Conservation (phyloP, 2,888 invertebrate species). For the Machimus rusticus region DNA sequence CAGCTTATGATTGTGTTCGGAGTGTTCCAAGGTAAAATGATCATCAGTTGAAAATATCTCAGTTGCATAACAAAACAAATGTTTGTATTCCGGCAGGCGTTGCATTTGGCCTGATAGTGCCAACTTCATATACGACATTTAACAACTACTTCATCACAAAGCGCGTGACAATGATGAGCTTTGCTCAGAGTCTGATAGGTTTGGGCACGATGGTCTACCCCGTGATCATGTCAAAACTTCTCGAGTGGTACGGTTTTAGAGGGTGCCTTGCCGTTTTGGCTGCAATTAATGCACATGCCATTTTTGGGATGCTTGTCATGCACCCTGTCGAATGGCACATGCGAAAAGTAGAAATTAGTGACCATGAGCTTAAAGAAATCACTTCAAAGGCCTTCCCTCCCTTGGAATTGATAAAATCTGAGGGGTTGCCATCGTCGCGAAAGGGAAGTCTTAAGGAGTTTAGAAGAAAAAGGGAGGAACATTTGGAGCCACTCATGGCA, state of each 20-base stretch:
- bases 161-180: slow-evolving; percentile 76
- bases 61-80: slow-evolving; percentile 42
- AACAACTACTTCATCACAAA: slow-evolving; percentile 77
- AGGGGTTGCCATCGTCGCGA: background rate
- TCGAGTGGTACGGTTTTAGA: slow-evolving; percentile 72
- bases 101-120: slow-evolving; percentile 77
- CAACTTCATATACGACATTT: slow-evolving; percentile 76
- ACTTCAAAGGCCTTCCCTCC: slow-evolving; percentile 23
- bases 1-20: slow-evolving; percentile 73
- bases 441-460: background rate
- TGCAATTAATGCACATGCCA: slow-evolving; percentile 71
- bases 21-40: slow-evolving; percentile 67
- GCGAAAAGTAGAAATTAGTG: slow-evolving; percentile 63
- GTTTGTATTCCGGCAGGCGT: slow-evolving; percentile 64
- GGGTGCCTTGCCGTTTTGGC: slow-evolving; percentile 74
- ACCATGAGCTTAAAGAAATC: slow-evolving; percentile 54
- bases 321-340: slow-evolving; percentile 79
- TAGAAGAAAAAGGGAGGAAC: background rate
- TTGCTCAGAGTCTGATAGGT: slow-evolving; percentile 76
- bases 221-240: slow-evolving; percentile 68
- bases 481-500: slow-evolving; percentile 43
- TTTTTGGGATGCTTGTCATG: slow-evolving; percentile 75
- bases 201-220: slow-evolving; percentile 75
- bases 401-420: background rate
- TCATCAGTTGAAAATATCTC: background rate